These are phyloP conservation scores for Hypomecis punctinalis DNA, from an alignment of 2,888 invertebrate genomes.

Conservation along the genomic window DNA sequence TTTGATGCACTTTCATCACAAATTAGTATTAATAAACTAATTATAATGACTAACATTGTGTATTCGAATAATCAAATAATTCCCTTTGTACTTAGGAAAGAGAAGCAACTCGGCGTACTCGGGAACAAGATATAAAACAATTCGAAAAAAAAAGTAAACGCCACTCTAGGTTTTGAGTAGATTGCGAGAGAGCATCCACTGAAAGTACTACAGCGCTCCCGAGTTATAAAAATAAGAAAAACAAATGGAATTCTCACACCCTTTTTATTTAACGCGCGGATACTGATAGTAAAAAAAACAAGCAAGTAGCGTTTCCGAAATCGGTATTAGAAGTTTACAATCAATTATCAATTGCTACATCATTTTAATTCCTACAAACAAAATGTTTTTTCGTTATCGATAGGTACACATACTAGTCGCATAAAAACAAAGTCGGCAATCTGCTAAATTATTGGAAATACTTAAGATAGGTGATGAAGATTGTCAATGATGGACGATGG, in stretches of 20 bases:
- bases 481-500: no score
- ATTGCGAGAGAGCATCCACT: slow-evolving; percentile 21
- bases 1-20: slow-evolving; percentile 18
- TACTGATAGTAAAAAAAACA: no score
- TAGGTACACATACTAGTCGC: no score
- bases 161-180: slow-evolving; percentile 6
- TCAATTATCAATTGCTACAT: no score
- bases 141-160: neutral
- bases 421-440: no score
- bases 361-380: no score
- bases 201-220: slow-evolving; percentile 22
- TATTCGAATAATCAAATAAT: no score
- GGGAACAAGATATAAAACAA: slow-evolving; percentile 13
- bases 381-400: no score
- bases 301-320: no score
- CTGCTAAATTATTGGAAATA: no score
- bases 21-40: slow-evolving; percentile 21
- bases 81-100: neutral
- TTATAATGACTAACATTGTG: slow-evolving; percentile 22
- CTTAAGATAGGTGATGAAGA: no score
- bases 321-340: no score
- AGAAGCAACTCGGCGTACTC: neutral
- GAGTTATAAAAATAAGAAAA: slow-evolving; percentile 44
- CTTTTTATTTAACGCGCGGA: slow-evolving; percentile 46
- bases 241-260: slow-evolving; percentile 43